Percentiles rank a stretch among this genome's conserved stretches.
These are phyloP conservation scores for Acronicta alni DNA, from an alignment of 2,888 invertebrate genomes.

Conservation along the genomic window DNA sequence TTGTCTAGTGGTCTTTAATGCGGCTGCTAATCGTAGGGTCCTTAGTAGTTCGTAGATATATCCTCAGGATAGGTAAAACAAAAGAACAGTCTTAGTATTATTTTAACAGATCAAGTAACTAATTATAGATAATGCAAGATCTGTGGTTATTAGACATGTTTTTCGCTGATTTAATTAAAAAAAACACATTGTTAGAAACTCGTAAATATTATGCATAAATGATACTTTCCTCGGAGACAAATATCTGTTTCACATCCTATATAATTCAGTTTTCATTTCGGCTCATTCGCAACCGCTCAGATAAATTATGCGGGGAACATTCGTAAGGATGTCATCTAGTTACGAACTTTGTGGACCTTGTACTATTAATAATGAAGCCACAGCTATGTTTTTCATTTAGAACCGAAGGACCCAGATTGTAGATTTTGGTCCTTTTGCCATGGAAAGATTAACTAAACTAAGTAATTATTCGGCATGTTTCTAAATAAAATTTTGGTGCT, in stretches of 20 bases:
- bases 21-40: too few species aligned
- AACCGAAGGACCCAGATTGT: conserved; percentile 9
- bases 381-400: conserved; percentile 21
- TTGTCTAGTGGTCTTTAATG: too few species aligned
- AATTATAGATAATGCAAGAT: too few species aligned
- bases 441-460: background rate
- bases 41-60: too few species aligned
- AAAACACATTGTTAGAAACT: too few species aligned
- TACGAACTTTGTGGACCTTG: conserved; percentile 21
- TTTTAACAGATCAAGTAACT: too few species aligned
- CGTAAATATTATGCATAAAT: conserved; percentile 13
- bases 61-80: too few species aligned
- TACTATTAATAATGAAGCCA: conserved; percentile 36
- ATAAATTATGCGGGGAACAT: conserved; percentile 50
- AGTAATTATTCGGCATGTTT: background rate
- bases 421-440: conserved; percentile 5
- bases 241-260: conserved; percentile 26
- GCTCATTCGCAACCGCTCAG: conserved; percentile 17
- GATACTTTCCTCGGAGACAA: conserved; percentile 8
- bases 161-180: too few species aligned
- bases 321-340: conserved; percentile 30
- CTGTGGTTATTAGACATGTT: too few species aligned
- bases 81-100: too few species aligned
- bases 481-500: too few species aligned
- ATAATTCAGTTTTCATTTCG: conserved; percentile 49